phyloP scores from a whole-genome alignment of 2,113 vertebrate species.

The Lota lota region DNA sequence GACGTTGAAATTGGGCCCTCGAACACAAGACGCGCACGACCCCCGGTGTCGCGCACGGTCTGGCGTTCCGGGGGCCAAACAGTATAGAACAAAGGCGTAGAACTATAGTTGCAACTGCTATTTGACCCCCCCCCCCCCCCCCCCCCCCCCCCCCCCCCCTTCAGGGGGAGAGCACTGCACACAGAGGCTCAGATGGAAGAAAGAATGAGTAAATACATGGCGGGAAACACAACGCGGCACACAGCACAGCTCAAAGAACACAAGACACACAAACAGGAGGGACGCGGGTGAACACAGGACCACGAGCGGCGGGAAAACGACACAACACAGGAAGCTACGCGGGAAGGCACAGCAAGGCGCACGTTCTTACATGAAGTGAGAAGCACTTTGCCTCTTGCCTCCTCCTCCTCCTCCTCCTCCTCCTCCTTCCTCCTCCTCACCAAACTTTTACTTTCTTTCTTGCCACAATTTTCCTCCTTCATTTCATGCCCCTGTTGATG shows the following conservation, averaged over 20 bases:
- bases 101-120: constrained; percentile 13
- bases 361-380: constrained; percentile 75
- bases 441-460: constrained; percentile 53
- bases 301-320: constrained; percentile 33
- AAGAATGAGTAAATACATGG: constrained; percentile 25
- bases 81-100: constrained; percentile 24
- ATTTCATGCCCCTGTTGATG: constrained; percentile 54
- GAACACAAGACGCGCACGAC: neutral
- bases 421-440: constrained; percentile 26
- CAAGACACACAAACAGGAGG: constrained; percentile 8
- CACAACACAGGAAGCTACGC: constrained; percentile 30
- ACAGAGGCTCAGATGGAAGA: constrained; percentile 23
- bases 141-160: neutral
- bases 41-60: constrained; percentile 10
- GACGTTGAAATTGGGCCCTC: neutral
- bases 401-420: constrained; percentile 42
- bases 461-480: constrained; percentile 64
- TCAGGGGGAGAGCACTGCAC: constrained; percentile 46
- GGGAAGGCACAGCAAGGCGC: constrained; percentile 40
- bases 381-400: constrained; percentile 64
- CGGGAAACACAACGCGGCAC: constrained; percentile 37
- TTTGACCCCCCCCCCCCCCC: constrained; percentile 34
- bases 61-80: constrained; percentile 16
- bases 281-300: constrained; percentile 35
- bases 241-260: constrained; percentile 38